These are phyloP conservation scores for Ciconia nigra DNA, from an alignment of 2,797 vertebrate species.

Conservation along the genomic window DNA sequence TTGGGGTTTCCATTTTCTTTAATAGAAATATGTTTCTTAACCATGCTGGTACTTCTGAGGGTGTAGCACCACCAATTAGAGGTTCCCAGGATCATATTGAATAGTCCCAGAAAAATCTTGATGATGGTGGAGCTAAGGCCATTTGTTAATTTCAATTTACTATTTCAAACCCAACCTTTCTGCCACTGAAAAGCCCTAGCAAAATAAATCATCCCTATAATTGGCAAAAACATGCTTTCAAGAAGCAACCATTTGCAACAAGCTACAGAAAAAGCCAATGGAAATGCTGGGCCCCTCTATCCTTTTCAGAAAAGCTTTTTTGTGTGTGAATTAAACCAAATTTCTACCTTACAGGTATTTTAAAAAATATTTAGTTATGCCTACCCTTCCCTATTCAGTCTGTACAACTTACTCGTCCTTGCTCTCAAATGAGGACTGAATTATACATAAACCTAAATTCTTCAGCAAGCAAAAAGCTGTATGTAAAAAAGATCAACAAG, in stretches of 20 bases:
- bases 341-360: neutral
- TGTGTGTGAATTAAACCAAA: neutral
- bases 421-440: neutral
- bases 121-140: neutral
- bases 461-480: neutral
- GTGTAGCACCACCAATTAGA: neutral
- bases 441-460: neutral
- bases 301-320: neutral
- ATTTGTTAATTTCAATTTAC: neutral
- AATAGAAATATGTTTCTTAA: neutral
- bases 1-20: neutral
- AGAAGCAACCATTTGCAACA: neutral
- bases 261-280: neutral
- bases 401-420: neutral
- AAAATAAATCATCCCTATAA: neutral
- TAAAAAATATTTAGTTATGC: neutral
- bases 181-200: neutral
- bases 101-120: neutral
- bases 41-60: neutral
- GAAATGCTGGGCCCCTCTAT: neutral
- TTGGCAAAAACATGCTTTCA: neutral
- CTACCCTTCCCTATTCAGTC: neutral
- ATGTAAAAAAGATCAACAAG: neutral
- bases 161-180: neutral
- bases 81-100: neutral